Conservation (phyloP, 2,888 invertebrate genomes). For the Drosophila paucipuncta region DNA sequence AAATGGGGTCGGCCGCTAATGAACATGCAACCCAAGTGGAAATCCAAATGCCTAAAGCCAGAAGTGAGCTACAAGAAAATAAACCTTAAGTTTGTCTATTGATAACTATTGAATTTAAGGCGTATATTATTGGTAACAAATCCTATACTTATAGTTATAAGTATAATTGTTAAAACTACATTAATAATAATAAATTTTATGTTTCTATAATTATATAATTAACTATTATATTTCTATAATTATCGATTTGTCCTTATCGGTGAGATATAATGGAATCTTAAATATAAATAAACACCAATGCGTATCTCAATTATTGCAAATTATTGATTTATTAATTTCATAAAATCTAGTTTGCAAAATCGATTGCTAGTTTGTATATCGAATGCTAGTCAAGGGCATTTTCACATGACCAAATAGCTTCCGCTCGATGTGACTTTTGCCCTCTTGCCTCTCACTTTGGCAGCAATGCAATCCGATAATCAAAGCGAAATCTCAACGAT, state of each 20-base stretch:
- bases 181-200: background rate
- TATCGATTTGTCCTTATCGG: background rate
- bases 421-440: conserved; percentile 46
- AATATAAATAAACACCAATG: background rate
- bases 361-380: conserved; percentile 20
- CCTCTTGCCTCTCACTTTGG: conserved; percentile 52
- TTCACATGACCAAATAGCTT: conserved; percentile 43
- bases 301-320: background rate
- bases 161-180: background rate
- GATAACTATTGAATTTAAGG: background rate
- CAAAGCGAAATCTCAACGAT: conserved; percentile 65
- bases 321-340: background rate
- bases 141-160: background rate
- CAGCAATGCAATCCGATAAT: conserved; percentile 46
- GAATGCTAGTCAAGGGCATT: conserved; percentile 35
- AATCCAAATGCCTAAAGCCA: too few relatives aligned
- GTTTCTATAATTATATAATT: background rate
- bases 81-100: background rate
- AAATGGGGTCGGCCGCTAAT: conserved; percentile 53
- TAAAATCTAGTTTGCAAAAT: conserved; percentile 4
- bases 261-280: background rate
- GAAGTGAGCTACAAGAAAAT: background rate
- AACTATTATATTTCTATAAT: background rate
- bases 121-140: background rate
- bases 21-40: conserved; percentile 50